These are phyloP conservation scores for Oxystoma pomonae DNA, from an alignment of 2,888 invertebrate species.

Conservation along the genomic window DNA sequence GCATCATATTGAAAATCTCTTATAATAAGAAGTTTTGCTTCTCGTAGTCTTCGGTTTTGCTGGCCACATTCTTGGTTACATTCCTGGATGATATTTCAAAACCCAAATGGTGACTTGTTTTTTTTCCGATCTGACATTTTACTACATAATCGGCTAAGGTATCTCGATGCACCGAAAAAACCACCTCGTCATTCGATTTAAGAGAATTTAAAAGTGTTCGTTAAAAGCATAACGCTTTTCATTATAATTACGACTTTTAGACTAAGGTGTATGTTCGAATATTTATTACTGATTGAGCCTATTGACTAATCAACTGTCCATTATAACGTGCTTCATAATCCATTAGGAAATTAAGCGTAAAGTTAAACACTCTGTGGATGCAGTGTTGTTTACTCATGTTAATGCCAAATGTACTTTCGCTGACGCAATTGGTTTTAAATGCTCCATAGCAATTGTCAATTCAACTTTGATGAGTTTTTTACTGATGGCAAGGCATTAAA, in stretches of 20 bases:
- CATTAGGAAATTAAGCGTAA: constrained; percentile 24
- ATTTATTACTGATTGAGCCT: constrained; percentile 29
- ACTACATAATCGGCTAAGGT: constrained; percentile 40
- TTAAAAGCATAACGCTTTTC: constrained; percentile 34
- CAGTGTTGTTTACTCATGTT: no score
- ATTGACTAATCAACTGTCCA: constrained; percentile 32
- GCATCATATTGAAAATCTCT: constrained; percentile 10
- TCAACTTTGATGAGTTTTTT: no score
- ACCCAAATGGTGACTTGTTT: constrained; percentile 36
- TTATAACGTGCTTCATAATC: constrained; percentile 21
- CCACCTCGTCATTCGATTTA: constrained; percentile 47
- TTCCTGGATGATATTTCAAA: constrained; percentile 41
- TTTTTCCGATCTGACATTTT: constrained; percentile 35
- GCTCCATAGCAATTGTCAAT: no score
- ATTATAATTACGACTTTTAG: not conserved
- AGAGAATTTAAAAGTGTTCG: constrained; percentile 43
- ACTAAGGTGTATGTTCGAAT: not conserved
- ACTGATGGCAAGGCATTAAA: no score
- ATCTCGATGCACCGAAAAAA: constrained; percentile 36
- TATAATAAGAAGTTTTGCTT: not conserved
- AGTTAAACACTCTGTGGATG: constrained; percentile 19
- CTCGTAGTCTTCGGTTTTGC: constrained; percentile 16
- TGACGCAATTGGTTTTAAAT: no score
- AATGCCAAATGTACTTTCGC: not conserved
- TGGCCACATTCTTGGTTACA: constrained; percentile 35